These are phyloP conservation scores for Lindbergichthys nudifrons DNA, from an alignment of 2,797 vertebrate genomes.

Conservation along the genomic window DNA sequence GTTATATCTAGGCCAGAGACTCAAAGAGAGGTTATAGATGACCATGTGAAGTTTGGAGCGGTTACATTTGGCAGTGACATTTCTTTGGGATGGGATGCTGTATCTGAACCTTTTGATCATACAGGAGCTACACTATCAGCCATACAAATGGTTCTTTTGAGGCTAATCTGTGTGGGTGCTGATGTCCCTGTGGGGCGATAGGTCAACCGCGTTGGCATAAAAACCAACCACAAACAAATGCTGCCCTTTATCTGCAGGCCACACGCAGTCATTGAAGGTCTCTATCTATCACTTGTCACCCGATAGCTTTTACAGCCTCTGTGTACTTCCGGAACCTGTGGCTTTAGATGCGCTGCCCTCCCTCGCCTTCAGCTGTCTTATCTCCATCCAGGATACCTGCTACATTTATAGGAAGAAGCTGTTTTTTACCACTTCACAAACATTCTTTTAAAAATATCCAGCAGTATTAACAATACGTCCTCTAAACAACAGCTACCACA, in stretches of 20 bases:
- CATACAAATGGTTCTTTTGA: slow-evolving; percentile 59
- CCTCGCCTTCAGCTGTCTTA: slow-evolving; percentile 15
- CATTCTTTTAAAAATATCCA: not conserved
- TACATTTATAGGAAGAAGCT: not conserved
- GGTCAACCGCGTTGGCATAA: slow-evolving; percentile 65
- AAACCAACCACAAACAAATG: slow-evolving; percentile 77
- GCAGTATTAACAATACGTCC: not conserved
- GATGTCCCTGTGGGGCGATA: slow-evolving; percentile 54
- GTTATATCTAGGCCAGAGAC: not conserved
- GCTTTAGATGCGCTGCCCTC: slow-evolving; percentile 27
- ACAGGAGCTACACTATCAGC: slow-evolving; percentile 27
- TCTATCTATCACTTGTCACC: slow-evolving; percentile 59
- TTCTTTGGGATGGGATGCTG: slow-evolving; percentile 34
- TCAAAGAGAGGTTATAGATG: not conserved
- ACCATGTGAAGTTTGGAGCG: not conserved
- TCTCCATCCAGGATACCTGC: not conserved
- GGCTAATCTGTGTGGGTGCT: slow-evolving; percentile 56
- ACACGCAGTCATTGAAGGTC: slow-evolving; percentile 56
- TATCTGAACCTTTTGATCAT: slow-evolving; percentile 50
- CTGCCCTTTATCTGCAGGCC: slow-evolving; percentile 73
- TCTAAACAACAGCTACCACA: slow-evolving; percentile 21
- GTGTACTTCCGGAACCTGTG: slow-evolving; percentile 20
- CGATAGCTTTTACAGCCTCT: slow-evolving; percentile 39
- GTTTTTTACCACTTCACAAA: not conserved
- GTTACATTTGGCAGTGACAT: slow-evolving; percentile 45